Base-by-base conservation (phyloP, 2,888 invertebrate species). In the Lamellibrachia satsuma region DNA sequence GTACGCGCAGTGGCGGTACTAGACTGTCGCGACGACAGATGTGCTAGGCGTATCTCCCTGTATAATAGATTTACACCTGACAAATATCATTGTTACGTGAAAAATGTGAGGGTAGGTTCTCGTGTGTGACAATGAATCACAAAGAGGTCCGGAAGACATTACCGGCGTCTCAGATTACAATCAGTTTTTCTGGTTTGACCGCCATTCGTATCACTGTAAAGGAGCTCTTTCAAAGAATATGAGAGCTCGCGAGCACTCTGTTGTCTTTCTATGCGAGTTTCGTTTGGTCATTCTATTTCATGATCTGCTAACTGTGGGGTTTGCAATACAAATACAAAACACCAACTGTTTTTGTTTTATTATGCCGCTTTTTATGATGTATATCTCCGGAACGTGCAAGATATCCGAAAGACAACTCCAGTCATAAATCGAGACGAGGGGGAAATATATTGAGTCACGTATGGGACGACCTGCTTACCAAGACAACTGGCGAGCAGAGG, bases 91-190 rank as follows among this genome's bases (percentile, higher is more conserved):
- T 75, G 75, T 75, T 75, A 75, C 75, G 75, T n/a, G 22, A n/a
- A 75, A 75, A n/a, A 75, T 22, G 75, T 75, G 75, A 75, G 22
- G 22, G 75, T 15, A 22, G 22, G 75, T 39, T 39, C 39, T 39
- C 39, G 39, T 39, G 75, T 75, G 75, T 75, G 22, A 75, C 75
- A 75, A 75, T 75, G 75, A 75, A n/a, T 75, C 75, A 75, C 75
- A 75, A 75, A 15, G 75, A 75, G 15, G 75, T 75, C 75, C 75
- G 75, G 75, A 75, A 75, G 75, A 75, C 75, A 75, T 75, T 75
- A 6, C 75, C 75, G 75, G n/a, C 75, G n/a, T 75, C 75, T 75
- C 75, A 15, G 15, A 6, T 75, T 75, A 75, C 75, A 11, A 75
- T 75, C 75, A 22, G 75, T 22, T 75, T 15, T 75, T n/a, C n/a